Evolutionary conservation across 2,113 vertebrate species (phyloP).

Genomic region (Brachyhypopomus occidentalis): DNA sequence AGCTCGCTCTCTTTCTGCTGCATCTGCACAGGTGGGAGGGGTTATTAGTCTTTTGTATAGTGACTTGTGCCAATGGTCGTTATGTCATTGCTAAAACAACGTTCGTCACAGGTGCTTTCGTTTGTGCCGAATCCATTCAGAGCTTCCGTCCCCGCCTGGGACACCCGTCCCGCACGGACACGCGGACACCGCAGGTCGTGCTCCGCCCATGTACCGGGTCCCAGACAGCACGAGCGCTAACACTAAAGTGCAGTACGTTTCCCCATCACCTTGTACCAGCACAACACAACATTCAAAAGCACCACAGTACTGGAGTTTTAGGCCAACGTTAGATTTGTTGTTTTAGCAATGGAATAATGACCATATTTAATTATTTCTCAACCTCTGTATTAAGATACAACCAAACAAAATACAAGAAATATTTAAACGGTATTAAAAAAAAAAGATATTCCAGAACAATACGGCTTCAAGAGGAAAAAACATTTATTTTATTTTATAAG

Average conservation of each 20-base stretch:
- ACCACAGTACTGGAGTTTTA: background rate
- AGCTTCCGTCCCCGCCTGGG: background rate
- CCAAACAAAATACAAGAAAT: background rate
- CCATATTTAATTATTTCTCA: too few species aligned
- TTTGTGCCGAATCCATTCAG: background rate
- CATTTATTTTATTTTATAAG: too few species aligned
- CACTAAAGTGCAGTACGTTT: background rate
- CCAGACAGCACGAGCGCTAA: background rate
- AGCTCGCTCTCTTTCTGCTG: background rate
- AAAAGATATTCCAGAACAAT: too few species aligned
- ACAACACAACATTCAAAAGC: background rate
- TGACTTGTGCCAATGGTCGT: background rate
- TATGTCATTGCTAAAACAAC: background rate
- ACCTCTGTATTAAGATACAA: background rate
- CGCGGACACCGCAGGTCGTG: background rate
- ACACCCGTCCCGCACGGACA: background rate
- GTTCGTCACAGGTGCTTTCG: background rate
- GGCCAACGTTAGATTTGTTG: too few species aligned
- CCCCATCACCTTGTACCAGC: background rate
- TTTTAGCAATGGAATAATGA: too few species aligned
- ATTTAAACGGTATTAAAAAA: too few species aligned
- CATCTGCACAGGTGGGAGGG: background rate
- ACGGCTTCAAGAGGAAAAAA: too few species aligned
- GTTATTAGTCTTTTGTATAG: too few species aligned
- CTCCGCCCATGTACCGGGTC: background rate